Evolutionary conservation across 2,797 vertebrate species (phyloP), one percentile per base, ranked within the genome.

Genomic region (Chaetodon trifasciatus): DNA sequence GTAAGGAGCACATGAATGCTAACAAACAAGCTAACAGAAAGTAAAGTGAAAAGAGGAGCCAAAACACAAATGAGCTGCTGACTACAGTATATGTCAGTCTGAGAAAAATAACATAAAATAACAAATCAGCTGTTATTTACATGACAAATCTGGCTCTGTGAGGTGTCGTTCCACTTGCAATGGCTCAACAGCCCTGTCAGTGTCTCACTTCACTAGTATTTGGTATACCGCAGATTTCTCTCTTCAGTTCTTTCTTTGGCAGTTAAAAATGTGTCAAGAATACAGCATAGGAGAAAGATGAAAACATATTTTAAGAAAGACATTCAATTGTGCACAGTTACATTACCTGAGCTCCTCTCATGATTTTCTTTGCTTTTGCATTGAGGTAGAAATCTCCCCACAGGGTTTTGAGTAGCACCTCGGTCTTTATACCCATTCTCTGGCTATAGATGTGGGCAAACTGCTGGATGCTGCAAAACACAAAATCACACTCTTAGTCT

Each of bases 331-430:
- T 1, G n/a, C 12, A 21, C 0, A 28, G 37, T 23, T 32, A 11
- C 39, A 40, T 82, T 95, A 99, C 98, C 97, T 97, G 97, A 80
- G 98, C 98, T 44, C 95, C 96, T 87, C 97, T 99, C 97, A 98
- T 97, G 88, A 99, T 98, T 94, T 95, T 98, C 95, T 98, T 98
- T 62, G 96, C 96, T 92, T 99, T 99, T 49, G 94, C 89, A 28
- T 97, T 97, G 76, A 99, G 94, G 84, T 97, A 98, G 89, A 97
- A 99, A 91, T 99, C 97, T 81, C 98, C 98, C 98, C 98, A 99
- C 53, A 99, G 93, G 0, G 98, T 99, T 93, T 97, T 99, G 77
- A 96, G 89, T 75, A 99, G 95, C 58, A 98, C 95, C 28, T 94
- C 93, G 1, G 89, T 78, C 60, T 90, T 97, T 53, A 99, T 96